Base-by-base conservation (phyloP, 2,888 invertebrate genomes). In the Koerneria pararmatus region DNA sequence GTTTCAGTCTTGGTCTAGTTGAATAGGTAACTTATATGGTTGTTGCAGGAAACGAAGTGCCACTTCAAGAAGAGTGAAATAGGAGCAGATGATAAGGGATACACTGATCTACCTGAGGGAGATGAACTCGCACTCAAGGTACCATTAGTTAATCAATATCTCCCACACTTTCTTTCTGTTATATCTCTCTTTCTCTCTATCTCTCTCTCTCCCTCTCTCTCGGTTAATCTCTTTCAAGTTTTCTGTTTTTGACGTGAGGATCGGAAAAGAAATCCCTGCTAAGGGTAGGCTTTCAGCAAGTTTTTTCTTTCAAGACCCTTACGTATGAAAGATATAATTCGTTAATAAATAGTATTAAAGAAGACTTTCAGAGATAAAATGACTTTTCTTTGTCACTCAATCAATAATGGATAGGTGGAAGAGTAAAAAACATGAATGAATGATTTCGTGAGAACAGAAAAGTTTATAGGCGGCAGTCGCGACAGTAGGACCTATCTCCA, bases 31-130 rank as follows among this genome's bases (percentile, higher is more conserved):
- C n/a, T 2, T 3, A 58, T 2, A 19, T 2, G 19, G 19, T 29
- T 0, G 15, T 51, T 64, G 1, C 61, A 76, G 69, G 75, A 80
- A 64, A 77, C 74, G 67, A 75, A 68, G 65, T 84, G 84, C 68
- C 78, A 82, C 65, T 85, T 82, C 76, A 75, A 79, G 68, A 74
- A 77, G 71, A 69, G 70, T 57, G 66, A 69, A 46, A 71, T 83
- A 22, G 85, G 80, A 56, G 83, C 84, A 6, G 78, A 75, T 11
- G 84, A 83, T 71, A 80, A 71, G 27, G 84, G 84, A 59, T 85
- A 77, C 70, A 74, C 78, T 34, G 84, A 84, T 68, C 70, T 83
- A 27, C 76, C 79, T 22, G 77, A 78, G 57, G 82, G 80, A 58
- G 76, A 82, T 71, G 82, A 81, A 68, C 77, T 77, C 46, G 68